Evolutionary conservation across 2,113 vertebrate genomes (phyloP).

Genomic region (Tichodroma muraria): DNA sequence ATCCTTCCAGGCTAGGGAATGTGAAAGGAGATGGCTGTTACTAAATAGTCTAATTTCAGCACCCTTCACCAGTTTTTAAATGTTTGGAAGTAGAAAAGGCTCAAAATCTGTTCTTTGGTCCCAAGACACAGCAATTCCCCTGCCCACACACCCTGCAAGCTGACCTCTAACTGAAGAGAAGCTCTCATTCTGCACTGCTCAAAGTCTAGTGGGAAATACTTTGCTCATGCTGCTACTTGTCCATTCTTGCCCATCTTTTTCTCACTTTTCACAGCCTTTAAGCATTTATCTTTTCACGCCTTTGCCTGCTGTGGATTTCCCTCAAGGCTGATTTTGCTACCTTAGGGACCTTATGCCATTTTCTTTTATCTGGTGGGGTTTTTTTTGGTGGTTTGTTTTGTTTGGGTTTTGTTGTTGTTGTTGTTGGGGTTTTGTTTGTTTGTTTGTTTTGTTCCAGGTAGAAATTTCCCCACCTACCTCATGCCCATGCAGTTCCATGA

Average conservation of each 20-base stretch:
- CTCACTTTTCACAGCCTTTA: slow-evolving; percentile 50
- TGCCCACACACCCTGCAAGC: background rate
- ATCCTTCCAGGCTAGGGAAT: background rate
- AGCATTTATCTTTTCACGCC: slow-evolving; percentile 51
- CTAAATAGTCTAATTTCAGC: background rate
- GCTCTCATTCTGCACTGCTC: background rate
- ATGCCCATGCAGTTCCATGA: background rate
- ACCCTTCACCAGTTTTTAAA: background rate
- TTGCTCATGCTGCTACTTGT: slow-evolving; percentile 35
- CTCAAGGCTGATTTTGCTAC: slow-evolving; percentile 43
- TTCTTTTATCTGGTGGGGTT: background rate
- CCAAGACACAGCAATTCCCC: background rate
- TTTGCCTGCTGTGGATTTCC: slow-evolving; percentile 55
- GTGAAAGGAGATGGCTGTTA: background rate
- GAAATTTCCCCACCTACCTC: background rate
- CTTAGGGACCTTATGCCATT: background rate
- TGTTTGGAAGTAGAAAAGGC: background rate
- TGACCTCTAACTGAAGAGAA: background rate
- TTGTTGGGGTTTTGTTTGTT: background rate
- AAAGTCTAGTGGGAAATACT: slow-evolving; percentile 23
- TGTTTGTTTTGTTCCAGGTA: background rate
- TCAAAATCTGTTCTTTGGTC: background rate
- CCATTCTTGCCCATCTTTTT: slow-evolving; percentile 43
- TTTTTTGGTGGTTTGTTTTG: background rate
- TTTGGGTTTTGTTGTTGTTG: background rate